Conservation (phyloP, 2,888 invertebrate genomes). For the Phalera bucephala region DNA sequence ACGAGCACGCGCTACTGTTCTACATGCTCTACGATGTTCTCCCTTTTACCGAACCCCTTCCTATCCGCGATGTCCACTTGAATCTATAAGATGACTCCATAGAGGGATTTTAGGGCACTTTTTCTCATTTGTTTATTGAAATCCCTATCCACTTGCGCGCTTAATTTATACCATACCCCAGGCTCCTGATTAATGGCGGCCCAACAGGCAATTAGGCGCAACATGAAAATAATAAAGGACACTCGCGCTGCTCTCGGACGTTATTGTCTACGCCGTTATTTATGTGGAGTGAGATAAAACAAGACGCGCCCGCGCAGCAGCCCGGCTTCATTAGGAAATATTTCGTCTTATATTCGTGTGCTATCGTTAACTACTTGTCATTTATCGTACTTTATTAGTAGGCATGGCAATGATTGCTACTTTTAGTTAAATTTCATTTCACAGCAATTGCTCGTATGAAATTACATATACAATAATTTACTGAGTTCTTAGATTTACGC, state of each 20-base stretch:
- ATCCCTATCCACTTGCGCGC: neutral
- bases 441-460: too few species aligned
- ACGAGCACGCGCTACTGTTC: too few species aligned
- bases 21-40: too few species aligned
- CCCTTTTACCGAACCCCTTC: too few species aligned
- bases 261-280: constrained; percentile 33
- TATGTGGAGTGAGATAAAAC: constrained; percentile 15
- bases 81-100: too few species aligned
- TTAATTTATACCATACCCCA: neutral
- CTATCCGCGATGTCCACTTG: too few species aligned
- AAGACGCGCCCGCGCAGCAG: neutral
- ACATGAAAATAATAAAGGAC: constrained; percentile 61
- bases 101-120: too few species aligned
- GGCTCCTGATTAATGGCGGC: constrained; percentile 48
- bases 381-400: neutral
- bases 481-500: too few species aligned
- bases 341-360: neutral
- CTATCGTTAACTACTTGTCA: neutral
- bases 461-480: too few species aligned
- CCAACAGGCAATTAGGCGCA: constrained; percentile 54
- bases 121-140: too few species aligned
- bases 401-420: too few species aligned
- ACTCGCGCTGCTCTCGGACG: constrained; percentile 39
- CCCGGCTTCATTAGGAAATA: constrained; percentile 1
- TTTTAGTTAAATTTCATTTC: too few species aligned